Evolutionary conservation across 1,140 invertebrate species (phyloP).

Genomic region (Brachionus angularis): DNA sequence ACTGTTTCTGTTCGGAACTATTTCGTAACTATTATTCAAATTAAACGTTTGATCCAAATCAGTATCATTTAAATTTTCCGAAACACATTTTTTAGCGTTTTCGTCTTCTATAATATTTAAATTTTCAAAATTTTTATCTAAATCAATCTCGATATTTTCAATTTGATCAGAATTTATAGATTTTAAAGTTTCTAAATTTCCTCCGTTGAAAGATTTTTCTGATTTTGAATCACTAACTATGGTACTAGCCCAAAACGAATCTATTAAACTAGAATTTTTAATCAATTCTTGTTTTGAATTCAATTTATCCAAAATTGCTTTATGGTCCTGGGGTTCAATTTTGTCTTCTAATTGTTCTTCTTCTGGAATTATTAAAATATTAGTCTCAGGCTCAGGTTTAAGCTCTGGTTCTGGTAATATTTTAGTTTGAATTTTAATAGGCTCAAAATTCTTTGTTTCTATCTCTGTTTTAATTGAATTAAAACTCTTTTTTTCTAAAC

Average conservation of each 20-base stretch:
- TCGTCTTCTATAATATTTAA: background rate
- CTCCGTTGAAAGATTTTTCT: slow-evolving; percentile 14
- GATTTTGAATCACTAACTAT: background rate
- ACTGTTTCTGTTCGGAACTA: background rate
- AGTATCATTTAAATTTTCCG: slow-evolving; percentile 24
- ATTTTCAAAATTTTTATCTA: background rate
- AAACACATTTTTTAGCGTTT: background rate
- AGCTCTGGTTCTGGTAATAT: background rate
- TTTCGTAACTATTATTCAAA: slow-evolving; percentile 31
- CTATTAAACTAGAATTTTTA: slow-evolving; percentile 12
- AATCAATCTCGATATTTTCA: background rate
- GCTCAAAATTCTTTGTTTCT: background rate
- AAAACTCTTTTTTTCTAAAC: background rate
- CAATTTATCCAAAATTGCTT: no score
- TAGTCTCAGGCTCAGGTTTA: background rate
- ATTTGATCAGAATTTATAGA: slow-evolving; percentile 18
- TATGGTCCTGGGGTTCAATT: no score
- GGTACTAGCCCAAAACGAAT: slow-evolving; percentile 17
- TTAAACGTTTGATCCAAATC: slow-evolving; percentile 33
- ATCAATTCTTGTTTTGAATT: no score
- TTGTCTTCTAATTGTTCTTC: background rate
- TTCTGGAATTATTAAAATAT: background rate
- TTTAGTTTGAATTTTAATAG: background rate
- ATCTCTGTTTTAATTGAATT: background rate
- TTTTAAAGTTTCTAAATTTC: background rate